Base-by-base conservation (phyloP, 2,888 invertebrate species). In the Abscondita cerata region DNA sequence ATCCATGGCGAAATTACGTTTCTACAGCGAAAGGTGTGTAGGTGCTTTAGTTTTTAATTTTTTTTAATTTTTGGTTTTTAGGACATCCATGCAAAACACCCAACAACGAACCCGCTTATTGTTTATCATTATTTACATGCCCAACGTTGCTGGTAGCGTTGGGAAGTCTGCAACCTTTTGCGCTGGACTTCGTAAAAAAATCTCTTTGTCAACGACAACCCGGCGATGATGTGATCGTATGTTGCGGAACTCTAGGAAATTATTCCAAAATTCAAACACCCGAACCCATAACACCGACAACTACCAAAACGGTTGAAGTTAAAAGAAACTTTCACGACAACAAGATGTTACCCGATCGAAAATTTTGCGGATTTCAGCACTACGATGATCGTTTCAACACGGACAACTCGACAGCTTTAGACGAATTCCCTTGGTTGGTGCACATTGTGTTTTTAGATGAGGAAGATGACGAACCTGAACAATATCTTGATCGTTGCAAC, bases 11-110 rank as follows among this genome's bases (percentile, higher is more conserved):
- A n/a, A n/a, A n/a, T n/a, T n/a, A n/a, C n/a, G n/a, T n/a, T n/a
- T n/a, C n/a, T n/a, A n/a, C n/a, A n/a, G n/a, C n/a, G n/a, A n/a
- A n/a, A n/a, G n/a, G n/a, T n/a, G n/a, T n/a, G n/a, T n/a, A n/a
- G n/a, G n/a, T n/a, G n/a, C n/a, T n/a, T n/a, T n/a, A n/a, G n/a
- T n/a, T n/a, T n/a, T n/a, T n/a, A n/a, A n/a, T n/a, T n/a, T n/a
- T n/a, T n/a, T n/a, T n/a, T n/a, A n/a, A n/a, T n/a, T n/a, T n/a
- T n/a, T n/a, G n/a, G n/a, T 31, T 12, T 41, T 6, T 13, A 41
- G 41, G 74, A 16, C 16, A 41, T 12, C 36, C 34, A 6, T 52
- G 51, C 12, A 34, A n/a, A 1, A 52, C 51, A 6, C 51, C 51
- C 15, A 52, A 52, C 16, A 12, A 52, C 2, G 51, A 52, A 19